Conservation (phyloP, 2,797 vertebrate species). For the Sebastes minor region DNA sequence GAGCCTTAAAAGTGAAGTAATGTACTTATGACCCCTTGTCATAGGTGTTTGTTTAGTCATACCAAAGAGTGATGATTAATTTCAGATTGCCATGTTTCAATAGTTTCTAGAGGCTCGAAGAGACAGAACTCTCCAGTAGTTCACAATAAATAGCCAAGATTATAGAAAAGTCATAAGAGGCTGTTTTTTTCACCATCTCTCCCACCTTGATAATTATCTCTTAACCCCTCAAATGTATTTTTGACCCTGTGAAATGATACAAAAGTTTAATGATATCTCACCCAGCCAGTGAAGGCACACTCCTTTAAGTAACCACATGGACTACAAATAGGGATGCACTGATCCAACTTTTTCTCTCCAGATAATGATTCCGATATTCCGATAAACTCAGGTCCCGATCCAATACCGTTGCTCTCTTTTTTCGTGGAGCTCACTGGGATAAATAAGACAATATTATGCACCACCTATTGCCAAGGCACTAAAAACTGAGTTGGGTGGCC, state of each 20-base stretch:
- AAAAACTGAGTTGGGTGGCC: not conserved
- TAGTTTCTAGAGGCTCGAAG: not conserved
- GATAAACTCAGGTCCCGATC: not conserved
- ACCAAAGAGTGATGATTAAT: not conserved
- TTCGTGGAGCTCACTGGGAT: not conserved
- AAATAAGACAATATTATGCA: not conserved
- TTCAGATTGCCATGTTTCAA: not conserved
- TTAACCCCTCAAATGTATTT: too few relatives aligned
- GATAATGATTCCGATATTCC: too few relatives aligned
- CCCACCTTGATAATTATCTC: too few relatives aligned
- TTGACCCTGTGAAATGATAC: too few relatives aligned
- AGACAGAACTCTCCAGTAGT: not conserved
- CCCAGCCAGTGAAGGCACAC: not conserved
- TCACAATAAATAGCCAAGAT: not conserved
- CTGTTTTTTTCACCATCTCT: not conserved
- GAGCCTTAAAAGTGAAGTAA: not conserved
- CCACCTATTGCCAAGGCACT: not conserved
- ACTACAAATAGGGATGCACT: too few relatives aligned
- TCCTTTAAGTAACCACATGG: too few relatives aligned
- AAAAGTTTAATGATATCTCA: not conserved
- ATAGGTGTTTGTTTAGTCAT: too few relatives aligned
- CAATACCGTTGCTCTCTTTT: not conserved
- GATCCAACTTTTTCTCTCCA: not conserved
- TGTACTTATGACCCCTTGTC: too few relatives aligned
- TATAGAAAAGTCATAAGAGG: not conserved